Conservation (phyloP, 2,797 vertebrate species). For the Melanotaenia maccullochi region DNA sequence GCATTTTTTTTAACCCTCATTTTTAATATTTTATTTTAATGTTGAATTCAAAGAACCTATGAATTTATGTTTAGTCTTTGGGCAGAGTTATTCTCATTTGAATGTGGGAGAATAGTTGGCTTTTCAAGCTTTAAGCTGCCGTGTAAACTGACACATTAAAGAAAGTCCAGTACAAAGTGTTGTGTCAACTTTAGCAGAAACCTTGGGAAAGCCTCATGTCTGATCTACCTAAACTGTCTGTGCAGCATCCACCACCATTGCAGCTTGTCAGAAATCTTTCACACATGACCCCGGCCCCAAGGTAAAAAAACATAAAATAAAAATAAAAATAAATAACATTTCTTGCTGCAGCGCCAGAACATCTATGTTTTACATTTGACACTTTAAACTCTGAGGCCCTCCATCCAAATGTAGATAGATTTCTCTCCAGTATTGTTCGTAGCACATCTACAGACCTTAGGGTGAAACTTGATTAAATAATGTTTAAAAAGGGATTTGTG, state of each 20-base stretch:
- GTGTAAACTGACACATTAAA: background rate
- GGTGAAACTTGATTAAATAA: constrained; percentile 71
- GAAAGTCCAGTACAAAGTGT: background rate
- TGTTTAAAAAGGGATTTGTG: constrained; percentile 63
- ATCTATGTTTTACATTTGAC: constrained; percentile 70
- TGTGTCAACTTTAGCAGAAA: constrained; percentile 34
- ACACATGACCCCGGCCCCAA: constrained; percentile 45
- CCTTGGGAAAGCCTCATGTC: constrained; percentile 56
- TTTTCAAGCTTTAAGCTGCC: too few relatives aligned
- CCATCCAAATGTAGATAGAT: constrained; percentile 51
- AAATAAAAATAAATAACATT: background rate
- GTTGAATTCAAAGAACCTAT: too few relatives aligned
- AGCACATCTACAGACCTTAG: constrained; percentile 54
- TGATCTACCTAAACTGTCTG: constrained; percentile 52
- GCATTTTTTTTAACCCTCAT: too few relatives aligned
- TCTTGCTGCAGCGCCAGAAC: constrained; percentile 50
- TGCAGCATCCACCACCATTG: constrained; percentile 36
- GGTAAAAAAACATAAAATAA: constrained; percentile 28
- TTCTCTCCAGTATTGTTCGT: constrained; percentile 34
- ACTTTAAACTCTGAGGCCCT: constrained; percentile 48
- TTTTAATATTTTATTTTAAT: too few relatives aligned
- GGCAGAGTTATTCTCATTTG: too few relatives aligned
- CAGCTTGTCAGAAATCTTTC: constrained; percentile 49
- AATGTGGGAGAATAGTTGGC: too few relatives aligned
- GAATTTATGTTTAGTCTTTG: too few relatives aligned